These are phyloP conservation scores for Aurelia sp. DNA, from an alignment of 30 jellyfish, hydroid and myxozoan species.

Conservation along the genomic window DNA sequence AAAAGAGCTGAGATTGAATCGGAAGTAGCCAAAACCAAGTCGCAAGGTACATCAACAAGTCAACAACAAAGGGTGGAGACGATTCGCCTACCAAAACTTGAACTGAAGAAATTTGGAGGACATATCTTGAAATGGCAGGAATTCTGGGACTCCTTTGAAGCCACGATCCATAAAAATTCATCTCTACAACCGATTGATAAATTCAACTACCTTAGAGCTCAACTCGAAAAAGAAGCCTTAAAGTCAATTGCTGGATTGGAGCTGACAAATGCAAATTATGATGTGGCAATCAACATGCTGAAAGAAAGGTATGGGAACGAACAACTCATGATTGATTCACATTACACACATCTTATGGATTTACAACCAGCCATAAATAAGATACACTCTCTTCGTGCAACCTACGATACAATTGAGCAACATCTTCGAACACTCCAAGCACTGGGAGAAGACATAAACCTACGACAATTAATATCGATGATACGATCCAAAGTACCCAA, in stretches of 20 bases:
- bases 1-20: slow-evolving; percentile 38
- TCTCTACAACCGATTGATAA: slow-evolving; percentile 49
- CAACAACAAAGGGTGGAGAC: too few relatives aligned
- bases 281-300: slow-evolving; percentile 6
- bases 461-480: background rate
- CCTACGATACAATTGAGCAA: slow-evolving; percentile 2
- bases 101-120: slow-evolving; percentile 41
- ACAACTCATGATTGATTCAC: slow-evolving; percentile 29
- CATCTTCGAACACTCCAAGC: slow-evolving; percentile 15
- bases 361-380: slow-evolving; percentile 14
- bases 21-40: slow-evolving; percentile 9
- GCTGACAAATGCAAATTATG: slow-evolving; percentile 32
- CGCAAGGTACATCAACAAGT: too few relatives aligned
- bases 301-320: slow-evolving; percentile 51
- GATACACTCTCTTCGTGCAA: slow-evolving; percentile 5
- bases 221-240: slow-evolving; percentile 54
- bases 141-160: slow-evolving; percentile 54
- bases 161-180: slow-evolving; percentile 14
- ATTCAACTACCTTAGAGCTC: slow-evolving; percentile 27
- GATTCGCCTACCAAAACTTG: slow-evolving; percentile 46
- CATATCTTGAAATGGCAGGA: slow-evolving; percentile 49
- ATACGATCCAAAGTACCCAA: too few relatives aligned
- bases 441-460: background rate
- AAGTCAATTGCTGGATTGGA: slow-evolving; percentile 36
- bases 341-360: slow-evolving; percentile 37